Evolutionary conservation across 2,888 invertebrate genomes (phyloP), one percentile per base, ranked within the genome.

Genomic region (Oeneis ivallda): DNA sequence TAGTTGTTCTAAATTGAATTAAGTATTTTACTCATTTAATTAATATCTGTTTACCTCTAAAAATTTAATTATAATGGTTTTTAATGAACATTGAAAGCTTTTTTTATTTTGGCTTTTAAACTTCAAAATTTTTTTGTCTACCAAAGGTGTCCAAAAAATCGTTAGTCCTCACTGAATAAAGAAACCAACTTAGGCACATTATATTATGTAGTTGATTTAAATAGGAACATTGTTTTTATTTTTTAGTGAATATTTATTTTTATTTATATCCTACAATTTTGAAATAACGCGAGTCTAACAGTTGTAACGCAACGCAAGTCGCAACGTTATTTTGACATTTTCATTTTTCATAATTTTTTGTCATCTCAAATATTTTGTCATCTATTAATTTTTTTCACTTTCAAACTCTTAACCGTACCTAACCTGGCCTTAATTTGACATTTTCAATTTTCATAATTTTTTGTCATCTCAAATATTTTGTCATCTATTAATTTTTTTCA

Each of bases 321-420:
- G n/a, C n/a, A n/a, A n/a, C n/a, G n/a, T 26, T 26, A 26, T 26
- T 49, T 49, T 19, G 17, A 10, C 17, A 6, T 26, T 26, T 32
- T 52, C 4, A n/a, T n/a, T 37, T 1, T 15, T 3, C 2, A 7
- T 8, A 15, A 9, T 9, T 53, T 26, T 6, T 34, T 34, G 1
- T 10, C 32, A 34, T n/a, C n/a, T 32, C 8, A 5, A 1, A 15
- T 13, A 34, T 9, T 34, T 50, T 45, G 4, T 43, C 3, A 0
- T 32, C 2, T 26, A 50, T 32, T n/a, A n/a, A 13, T 34, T 34
- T 50, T 53, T 34, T 19, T 68, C 59, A 70, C 60, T 60, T 17
- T 65, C 66, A 64, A 68, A 65, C 45, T 26, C 10, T 43, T 66
- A 60, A 64, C 66, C 65, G 9, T 15, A 56, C 49, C 49, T 65